These are phyloP conservation scores for Pammene aurita DNA, from an alignment of 2,888 invertebrate genomes.

Conservation along the genomic window DNA sequence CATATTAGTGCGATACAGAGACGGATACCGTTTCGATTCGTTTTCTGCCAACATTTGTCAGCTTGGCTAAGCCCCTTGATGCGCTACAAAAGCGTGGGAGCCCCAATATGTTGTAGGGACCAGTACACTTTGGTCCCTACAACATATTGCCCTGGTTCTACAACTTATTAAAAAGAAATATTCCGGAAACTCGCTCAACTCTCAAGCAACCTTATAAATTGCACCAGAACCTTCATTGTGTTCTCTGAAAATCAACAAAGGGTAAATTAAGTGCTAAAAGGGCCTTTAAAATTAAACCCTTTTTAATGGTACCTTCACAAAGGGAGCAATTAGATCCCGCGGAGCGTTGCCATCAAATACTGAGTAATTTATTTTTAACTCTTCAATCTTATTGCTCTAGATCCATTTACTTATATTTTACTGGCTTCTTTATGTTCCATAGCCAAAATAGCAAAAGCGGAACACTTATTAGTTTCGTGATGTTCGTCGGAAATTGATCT, in stretches of 20 bases:
- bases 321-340: slow-evolving; percentile 30
- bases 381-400: slow-evolving; percentile 16
- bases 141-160: too few species aligned
- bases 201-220: background rate
- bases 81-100: too few species aligned
- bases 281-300: slow-evolving; percentile 33
- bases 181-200: too few species aligned
- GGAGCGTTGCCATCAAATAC: slow-evolving; percentile 31
- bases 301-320: slow-evolving; percentile 37
- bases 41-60: too few species aligned
- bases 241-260: slow-evolving; percentile 31
- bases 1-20: too few species aligned
- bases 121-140: too few species aligned
- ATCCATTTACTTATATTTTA: slow-evolving; percentile 13
- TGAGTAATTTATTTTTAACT: slow-evolving; percentile 30
- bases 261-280: slow-evolving; percentile 34
- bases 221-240: background rate
- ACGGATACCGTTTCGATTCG: too few species aligned
- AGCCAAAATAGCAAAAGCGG: background rate
- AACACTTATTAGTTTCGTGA: too few species aligned
- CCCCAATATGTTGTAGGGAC: too few species aligned
- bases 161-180: too few species aligned
- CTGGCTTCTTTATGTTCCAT: background rate
- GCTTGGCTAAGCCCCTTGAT: too few species aligned
- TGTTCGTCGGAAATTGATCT: too few species aligned